phyloP scores from a whole-genome alignment of 2,888 invertebrate genomes.

The Hemithea aestivaria region DNA sequence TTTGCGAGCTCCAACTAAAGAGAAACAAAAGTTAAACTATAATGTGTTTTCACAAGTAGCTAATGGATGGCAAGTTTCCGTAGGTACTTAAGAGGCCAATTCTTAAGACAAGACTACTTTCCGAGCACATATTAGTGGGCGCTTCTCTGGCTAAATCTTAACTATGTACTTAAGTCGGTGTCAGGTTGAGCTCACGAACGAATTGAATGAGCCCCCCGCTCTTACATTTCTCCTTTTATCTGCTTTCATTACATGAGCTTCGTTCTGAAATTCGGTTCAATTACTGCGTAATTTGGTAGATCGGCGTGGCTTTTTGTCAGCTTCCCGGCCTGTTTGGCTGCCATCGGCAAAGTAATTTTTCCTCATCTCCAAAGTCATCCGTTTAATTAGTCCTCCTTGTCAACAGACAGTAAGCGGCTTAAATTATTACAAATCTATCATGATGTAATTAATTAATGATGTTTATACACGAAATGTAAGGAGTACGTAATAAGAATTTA shows the following conservation, averaged over 20 bases:
- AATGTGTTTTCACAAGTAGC: slow-evolving; percentile 69
- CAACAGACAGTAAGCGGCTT: slow-evolving; percentile 19
- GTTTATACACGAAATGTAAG: slow-evolving; percentile 5
- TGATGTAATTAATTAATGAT: slow-evolving; percentile 12
- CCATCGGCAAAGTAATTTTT: slow-evolving; percentile 31
- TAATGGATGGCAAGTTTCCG: slow-evolving; percentile 72
- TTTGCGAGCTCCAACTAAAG: slow-evolving; percentile 43
- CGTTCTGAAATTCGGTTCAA: slow-evolving; percentile 69
- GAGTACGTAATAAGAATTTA: no score
- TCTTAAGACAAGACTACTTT: slow-evolving; percentile 68
- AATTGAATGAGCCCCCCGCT: slow-evolving; percentile 65
- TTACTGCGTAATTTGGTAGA: slow-evolving; percentile 69
- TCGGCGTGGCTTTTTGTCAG: slow-evolving; percentile 68
- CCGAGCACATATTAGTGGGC: slow-evolving; percentile 71
- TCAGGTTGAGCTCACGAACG: slow-evolving; percentile 57
- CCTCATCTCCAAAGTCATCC: slow-evolving; percentile 28
- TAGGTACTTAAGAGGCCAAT: slow-evolving; percentile 71
- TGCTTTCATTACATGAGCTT: slow-evolving; percentile 71
- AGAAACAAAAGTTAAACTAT: slow-evolving; percentile 69
- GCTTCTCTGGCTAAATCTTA: slow-evolving; percentile 67
- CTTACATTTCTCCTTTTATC: slow-evolving; percentile 56
- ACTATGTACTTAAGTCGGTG: slow-evolving; percentile 72
- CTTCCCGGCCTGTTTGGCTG: slow-evolving; percentile 53
- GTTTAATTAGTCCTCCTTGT: slow-evolving; percentile 22
- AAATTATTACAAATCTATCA: slow-evolving; percentile 18